Conservation (phyloP, 1,140 invertebrate genomes). For the Drosophila neocordata region DNA sequence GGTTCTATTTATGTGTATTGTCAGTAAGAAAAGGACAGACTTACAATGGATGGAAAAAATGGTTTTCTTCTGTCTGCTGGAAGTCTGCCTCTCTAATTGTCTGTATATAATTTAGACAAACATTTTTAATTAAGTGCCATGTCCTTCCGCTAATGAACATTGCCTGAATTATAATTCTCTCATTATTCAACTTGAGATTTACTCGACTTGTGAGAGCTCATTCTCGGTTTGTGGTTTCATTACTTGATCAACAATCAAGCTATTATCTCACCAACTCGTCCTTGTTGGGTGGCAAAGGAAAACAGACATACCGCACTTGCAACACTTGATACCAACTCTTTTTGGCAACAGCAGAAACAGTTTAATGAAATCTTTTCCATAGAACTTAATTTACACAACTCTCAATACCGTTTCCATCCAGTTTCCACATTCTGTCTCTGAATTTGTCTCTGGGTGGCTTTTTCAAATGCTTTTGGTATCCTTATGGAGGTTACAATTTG, state of each 20-base stretch:
- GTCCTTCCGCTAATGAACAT: constrained; percentile 29
- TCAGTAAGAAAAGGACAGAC: constrained; percentile 37
- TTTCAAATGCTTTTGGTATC: neutral
- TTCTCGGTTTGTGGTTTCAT: constrained; percentile 17
- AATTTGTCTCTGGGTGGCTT: too few species aligned
- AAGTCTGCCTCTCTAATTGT: constrained; percentile 61
- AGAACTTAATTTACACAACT: constrained; percentile 21
- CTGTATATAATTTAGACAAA: constrained; percentile 65
- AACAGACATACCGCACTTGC: constrained; percentile 46
- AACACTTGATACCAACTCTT: constrained; percentile 40
- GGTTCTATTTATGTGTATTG: constrained; percentile 37
- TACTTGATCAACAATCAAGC: constrained; percentile 19
- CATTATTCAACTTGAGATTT: constrained; percentile 50
- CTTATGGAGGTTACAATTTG: neutral
- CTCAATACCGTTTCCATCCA: neutral
- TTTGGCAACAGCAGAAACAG: constrained; percentile 2
- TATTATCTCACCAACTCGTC: constrained; percentile 21
- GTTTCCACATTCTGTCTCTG: too few species aligned
- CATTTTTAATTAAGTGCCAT: constrained; percentile 65
- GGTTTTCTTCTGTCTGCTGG: constrained; percentile 29
- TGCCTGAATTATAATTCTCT: constrained; percentile 45
- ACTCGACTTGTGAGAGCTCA: constrained; percentile 28
- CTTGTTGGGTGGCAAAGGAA: constrained; percentile 22
- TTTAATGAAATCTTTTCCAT: neutral
- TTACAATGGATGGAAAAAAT: constrained; percentile 43